Conservation (phyloP, 1,140 invertebrate genomes). For the Maniola jurtina region DNA sequence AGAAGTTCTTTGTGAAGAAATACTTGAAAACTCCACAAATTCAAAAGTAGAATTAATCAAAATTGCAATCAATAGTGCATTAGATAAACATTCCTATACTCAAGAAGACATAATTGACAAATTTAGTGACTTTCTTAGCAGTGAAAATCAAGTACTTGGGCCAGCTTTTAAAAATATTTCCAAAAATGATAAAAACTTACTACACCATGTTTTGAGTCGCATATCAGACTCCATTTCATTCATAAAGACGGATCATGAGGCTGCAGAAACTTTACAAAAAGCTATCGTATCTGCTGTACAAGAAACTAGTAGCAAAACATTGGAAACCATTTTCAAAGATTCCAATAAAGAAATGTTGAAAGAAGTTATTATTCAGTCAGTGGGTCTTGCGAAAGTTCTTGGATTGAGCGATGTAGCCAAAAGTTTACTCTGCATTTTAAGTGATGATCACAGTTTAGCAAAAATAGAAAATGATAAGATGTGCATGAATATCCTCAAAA, state of each 20-base stretch:
- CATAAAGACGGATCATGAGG: constrained; percentile 81
- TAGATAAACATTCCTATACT: constrained; percentile 68
- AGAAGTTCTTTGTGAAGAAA: constrained; percentile 72
- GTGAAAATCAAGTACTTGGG: constrained; percentile 79
- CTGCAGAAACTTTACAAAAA: constrained; percentile 81
- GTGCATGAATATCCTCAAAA: constrained; percentile 84
- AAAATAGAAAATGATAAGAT: constrained; percentile 81
- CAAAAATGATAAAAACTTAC: constrained; percentile 77
- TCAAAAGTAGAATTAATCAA: constrained; percentile 82
- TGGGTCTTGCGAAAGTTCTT: constrained; percentile 84
- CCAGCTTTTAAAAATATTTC: constrained; percentile 81
- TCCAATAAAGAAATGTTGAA: constrained; percentile 76
- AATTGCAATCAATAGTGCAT: constrained; percentile 76
- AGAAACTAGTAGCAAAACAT: constrained; percentile 79
- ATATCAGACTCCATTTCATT: constrained; percentile 80
- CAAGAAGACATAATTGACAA: constrained; percentile 80
- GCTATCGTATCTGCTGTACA: constrained; percentile 81
- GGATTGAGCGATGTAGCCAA: constrained; percentile 83
- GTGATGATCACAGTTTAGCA: constrained; percentile 80
- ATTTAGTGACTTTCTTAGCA: constrained; percentile 79
- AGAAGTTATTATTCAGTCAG: constrained; percentile 82
- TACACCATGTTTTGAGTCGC: constrained; percentile 78
- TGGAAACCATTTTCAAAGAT: constrained; percentile 79
- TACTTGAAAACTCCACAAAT: constrained; percentile 70
- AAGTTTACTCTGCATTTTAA: constrained; percentile 80